A percentile compares a stretch with the other conserved stretches of the same genome.
phyloP scores from a whole-genome alignment of 1,140 invertebrate genomes.

The Popillia japonica region DNA sequence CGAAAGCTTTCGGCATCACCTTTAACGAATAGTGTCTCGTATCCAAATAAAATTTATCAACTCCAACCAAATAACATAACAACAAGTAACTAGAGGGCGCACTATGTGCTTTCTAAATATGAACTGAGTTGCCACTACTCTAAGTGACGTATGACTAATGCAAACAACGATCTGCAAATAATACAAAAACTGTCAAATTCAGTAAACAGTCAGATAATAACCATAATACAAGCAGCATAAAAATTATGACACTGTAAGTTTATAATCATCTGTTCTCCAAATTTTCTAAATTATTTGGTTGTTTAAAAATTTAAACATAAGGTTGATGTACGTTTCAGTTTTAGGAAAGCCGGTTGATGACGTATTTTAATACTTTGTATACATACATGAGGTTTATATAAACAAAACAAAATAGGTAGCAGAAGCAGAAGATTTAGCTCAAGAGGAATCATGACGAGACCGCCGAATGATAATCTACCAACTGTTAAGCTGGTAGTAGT shows the following conservation, averaged over 20 bases:
- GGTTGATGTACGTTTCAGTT: neutral
- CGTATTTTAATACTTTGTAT: neutral
- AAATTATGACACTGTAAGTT: slow-evolving; percentile 28
- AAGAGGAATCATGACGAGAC: slow-evolving; percentile 63
- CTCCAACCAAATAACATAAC: too few relatives aligned
- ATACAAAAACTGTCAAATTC: too few relatives aligned
- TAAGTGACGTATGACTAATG: too few relatives aligned
- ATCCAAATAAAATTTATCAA: too few relatives aligned
- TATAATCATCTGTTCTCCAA: neutral
- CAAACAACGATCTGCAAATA: too few relatives aligned
- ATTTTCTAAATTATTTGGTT: neutral
- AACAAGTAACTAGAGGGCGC: too few relatives aligned
- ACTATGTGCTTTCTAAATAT: too few relatives aligned
- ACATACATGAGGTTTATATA: slow-evolving; percentile 32
- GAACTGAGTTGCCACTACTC: too few relatives aligned
- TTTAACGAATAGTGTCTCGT: too few relatives aligned
- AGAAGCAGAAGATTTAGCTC: slow-evolving; percentile 45
- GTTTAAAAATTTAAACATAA: neutral
- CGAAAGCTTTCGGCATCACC: too few relatives aligned
- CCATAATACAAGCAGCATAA: neutral
- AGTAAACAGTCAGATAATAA: neutral
- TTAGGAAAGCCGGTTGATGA: slow-evolving; percentile 39
- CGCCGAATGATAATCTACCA: slow-evolving; percentile 80
- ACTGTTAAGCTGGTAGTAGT: slow-evolving; percentile 91
- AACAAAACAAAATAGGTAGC: slow-evolving; percentile 44